Evolutionary conservation across 2,888 invertebrate genomes (phyloP).

Genomic region (Calliopum simillimum): DNA sequence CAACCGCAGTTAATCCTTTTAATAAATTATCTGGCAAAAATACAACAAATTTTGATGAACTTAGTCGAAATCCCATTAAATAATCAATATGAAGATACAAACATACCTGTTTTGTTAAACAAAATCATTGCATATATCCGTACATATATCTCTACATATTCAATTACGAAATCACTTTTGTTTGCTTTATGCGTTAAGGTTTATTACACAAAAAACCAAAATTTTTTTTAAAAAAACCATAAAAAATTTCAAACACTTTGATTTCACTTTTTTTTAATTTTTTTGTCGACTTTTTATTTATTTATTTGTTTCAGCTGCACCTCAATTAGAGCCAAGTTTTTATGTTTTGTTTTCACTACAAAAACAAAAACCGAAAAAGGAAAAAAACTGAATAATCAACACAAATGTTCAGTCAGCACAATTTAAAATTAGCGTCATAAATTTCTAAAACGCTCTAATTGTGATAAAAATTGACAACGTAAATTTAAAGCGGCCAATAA

Average conservation of each 20-base stretch:
- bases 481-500: background rate
- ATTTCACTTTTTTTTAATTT: background rate
- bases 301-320: constrained; percentile 3
- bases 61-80: too few species aligned
- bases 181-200: too few species aligned
- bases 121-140: too few species aligned
- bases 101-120: too few species aligned
- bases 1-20: too few species aligned
- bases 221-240: too few species aligned
- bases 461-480: constrained; percentile 28
- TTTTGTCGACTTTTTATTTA: background rate
- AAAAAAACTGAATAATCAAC: constrained; percentile 9
- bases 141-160: too few species aligned
- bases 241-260: background rate
- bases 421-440: constrained; percentile 7
- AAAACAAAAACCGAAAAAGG: background rate
- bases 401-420: background rate
- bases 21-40: too few species aligned
- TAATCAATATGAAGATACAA: too few species aligned
- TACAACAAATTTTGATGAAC: too few species aligned
- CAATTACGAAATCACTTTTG: too few species aligned
- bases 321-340: background rate
- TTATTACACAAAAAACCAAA: too few species aligned
- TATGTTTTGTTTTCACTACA: background rate
- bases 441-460: constrained; percentile 40